phyloP scores from a whole-genome alignment of 2,113 vertebrate genomes.

The Chaenogobius annularis region DNA sequence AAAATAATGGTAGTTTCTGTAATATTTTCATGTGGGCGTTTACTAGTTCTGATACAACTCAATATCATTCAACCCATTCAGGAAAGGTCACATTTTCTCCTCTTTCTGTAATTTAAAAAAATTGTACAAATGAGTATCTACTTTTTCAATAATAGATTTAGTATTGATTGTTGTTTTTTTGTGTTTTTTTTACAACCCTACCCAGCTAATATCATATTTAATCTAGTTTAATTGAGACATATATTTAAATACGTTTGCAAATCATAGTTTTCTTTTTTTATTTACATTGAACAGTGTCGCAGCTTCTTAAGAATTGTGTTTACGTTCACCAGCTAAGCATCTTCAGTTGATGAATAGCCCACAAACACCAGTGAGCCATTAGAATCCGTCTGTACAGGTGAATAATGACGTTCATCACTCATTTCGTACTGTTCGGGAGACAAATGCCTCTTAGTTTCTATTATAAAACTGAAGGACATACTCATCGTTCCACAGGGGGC shows the following conservation, averaged over 20 bases:
- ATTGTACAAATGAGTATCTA: too few relatives aligned
- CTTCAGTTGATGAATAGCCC: neutral
- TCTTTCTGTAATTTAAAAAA: too few relatives aligned
- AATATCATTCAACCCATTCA: too few relatives aligned
- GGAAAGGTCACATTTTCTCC: too few relatives aligned
- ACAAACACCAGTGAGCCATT: neutral
- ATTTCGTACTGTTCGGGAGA: conserved; percentile 20
- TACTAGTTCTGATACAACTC: too few relatives aligned
- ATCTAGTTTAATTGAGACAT: too few relatives aligned
- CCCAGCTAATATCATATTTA: too few relatives aligned
- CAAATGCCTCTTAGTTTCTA: conserved; percentile 21
- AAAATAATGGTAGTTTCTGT: too few relatives aligned
- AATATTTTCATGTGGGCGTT: too few relatives aligned
- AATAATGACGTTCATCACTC: conserved; percentile 3
- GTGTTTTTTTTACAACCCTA: too few relatives aligned
- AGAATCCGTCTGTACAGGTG: neutral
- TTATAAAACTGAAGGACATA: conserved; percentile 13
- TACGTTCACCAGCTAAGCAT: neutral
- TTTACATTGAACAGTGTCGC: neutral
- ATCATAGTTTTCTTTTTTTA: neutral
- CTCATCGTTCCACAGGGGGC: conserved; percentile 8
- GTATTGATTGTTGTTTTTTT: too few relatives aligned
- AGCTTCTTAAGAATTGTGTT: neutral
- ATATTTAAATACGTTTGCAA: neutral
- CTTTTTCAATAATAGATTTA: too few relatives aligned